Base-by-base conservation (phyloP, 2,797 vertebrate species). In the Gephyroberyx darwinii region DNA sequence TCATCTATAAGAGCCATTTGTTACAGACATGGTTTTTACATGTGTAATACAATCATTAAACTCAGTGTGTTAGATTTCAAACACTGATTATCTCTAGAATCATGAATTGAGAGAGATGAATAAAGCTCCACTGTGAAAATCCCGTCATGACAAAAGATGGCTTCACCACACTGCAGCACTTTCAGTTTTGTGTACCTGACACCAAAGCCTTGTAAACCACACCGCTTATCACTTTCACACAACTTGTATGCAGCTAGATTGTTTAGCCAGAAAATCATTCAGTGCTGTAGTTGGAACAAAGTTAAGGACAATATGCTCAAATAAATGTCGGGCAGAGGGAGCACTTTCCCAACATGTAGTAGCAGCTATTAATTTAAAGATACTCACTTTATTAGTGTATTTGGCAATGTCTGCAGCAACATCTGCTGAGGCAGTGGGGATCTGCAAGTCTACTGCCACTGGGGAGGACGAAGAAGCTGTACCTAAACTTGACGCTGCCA, bases 391-490 rank as follows among this genome's bases (percentile, higher is more conserved):
- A 92, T 95, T 98, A 16, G 98, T 99, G 57, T 99, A 99, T 86
- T 98, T 99, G 84, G 97, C 96, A 37, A 99, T 98, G 80, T 99
- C 98, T 30, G 96, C 96, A 47, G 98, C 98, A 5, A 97, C 96
- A 22, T 99, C 97, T 0, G 97, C 98, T 0, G 97, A 99, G 59
- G 96, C 95, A 0, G 96, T 98, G 82, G 96, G 95, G 57, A 98
- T 97, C 78, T 96, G 96, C 76, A 96, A 84, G 80, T 99, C 96
- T 31, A 95, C 92, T n/a, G 69, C 91, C 69, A 93, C 66, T 0
- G 95, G 92, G 20, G 93, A 86, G 5, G 92, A 87, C 31, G 90
- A 81, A 20, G 91, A 88, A 92, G 60, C 88, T 60, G 94, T 92
- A 78, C 92, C 93, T 47, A 80, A 65, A 77, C 85, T 81, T 2